Evolutionary conservation across 2,888 invertebrate species (phyloP), one percentile per base, ranked within the genome.

Genomic region (Phortica okadai): DNA sequence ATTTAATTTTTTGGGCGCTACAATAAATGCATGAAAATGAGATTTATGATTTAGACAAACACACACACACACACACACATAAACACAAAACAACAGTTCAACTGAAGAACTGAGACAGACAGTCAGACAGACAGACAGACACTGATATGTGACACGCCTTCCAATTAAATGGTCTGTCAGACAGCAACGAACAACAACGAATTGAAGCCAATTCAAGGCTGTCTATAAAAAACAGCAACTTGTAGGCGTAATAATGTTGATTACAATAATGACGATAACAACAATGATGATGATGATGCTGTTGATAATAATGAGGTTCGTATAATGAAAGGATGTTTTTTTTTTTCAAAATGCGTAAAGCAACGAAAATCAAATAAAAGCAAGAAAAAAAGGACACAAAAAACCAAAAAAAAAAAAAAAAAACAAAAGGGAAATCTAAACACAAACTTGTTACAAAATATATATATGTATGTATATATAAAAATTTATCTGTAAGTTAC

Each of bases 401-500:
- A 25, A 41, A 69, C 6, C 44, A 42, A 33, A 62, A 33, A 16
- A 59, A 14, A 56, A 56, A 1, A 56, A 56, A 4, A 2, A 14
- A 56, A 56, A 56, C 1, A 56, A 33, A 33, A 2, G 33, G 33
- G 33, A 5, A 33, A 4, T 33, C 33, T 33, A 33, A 33, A 33
- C 33, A 33, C 33, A 33, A 33, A 33, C 33, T n/a, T 16, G 21
- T 44, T 42, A 41, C n/a, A 42, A 11, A 42, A 11, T 44, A 69
- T 21, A 21, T 21, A 1, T 21, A 21, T 21, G 1, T 21, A 21
- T 5, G 1, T 62, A 70, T 44, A 5, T 70, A 6, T 44, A 70
- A 45, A 70, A 70, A 70, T 67, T n/a, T 70, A 70, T 70, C 70
- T 70, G 8, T 41, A 33, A 56, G 41, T 14, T 33, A 73, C 72